phyloP scores from a whole-genome alignment of 2,113 vertebrate species.

The Anguilla rostrata region DNA sequence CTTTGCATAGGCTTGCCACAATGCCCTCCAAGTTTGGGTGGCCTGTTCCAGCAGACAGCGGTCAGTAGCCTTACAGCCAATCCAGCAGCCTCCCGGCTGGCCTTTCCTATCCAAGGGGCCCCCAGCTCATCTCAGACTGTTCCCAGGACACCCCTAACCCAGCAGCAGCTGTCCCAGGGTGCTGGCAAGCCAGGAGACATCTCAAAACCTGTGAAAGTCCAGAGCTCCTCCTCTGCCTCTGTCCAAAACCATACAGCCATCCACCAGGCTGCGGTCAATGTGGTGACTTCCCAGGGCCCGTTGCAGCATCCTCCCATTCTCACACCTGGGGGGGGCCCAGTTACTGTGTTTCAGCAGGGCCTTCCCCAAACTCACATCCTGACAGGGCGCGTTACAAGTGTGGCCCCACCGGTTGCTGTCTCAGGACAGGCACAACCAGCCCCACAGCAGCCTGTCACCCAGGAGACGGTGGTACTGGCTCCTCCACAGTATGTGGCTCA shows the following conservation, averaged over 20 bases:
- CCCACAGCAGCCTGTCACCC: conserved; percentile 71
- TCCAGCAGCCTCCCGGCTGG: conserved; percentile 80
- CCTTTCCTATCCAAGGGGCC: conserved; percentile 81
- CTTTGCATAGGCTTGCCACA: conserved; percentile 71
- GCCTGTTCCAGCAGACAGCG: conserved; percentile 78
- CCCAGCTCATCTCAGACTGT: conserved; percentile 76
- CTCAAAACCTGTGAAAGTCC: conserved; percentile 77
- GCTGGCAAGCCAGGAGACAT: conserved; percentile 82
- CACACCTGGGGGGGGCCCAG: conserved; percentile 79
- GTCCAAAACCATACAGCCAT: conserved; percentile 81
- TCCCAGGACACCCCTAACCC: conserved; percentile 74
- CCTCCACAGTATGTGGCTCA: conserved; percentile 78
- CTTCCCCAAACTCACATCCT: conserved; percentile 90
- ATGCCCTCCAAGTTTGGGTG: conserved; percentile 75
- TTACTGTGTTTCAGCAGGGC: conserved; percentile 92
- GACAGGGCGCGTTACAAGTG: conserved; percentile 84
- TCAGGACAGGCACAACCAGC: conserved; percentile 78
- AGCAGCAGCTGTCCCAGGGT: conserved; percentile 69
- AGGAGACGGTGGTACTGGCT: conserved; percentile 81
- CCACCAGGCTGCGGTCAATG: conserved; percentile 64
- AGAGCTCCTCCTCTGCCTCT: conserved; percentile 71
- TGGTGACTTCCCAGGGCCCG: conserved; percentile 75
- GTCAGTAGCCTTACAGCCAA: conserved; percentile 72
- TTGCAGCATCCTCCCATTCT: conserved; percentile 85
- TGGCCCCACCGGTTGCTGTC: conserved; percentile 78